Evolutionary conservation across 2,888 invertebrate genomes (phyloP).

Genomic region (Limnephilus rhombicus): DNA sequence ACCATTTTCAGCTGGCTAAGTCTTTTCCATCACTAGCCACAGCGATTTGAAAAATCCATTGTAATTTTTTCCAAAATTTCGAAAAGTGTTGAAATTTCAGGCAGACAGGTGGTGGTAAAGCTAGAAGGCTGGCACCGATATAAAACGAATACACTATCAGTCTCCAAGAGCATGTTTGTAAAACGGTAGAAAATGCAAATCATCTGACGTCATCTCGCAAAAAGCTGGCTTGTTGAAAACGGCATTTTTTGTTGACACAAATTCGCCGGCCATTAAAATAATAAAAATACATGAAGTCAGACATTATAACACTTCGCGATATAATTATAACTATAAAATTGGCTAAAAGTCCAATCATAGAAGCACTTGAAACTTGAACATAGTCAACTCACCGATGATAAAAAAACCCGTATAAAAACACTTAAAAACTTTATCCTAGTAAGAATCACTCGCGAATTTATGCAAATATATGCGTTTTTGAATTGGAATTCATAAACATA

Average conservation of each 20-base stretch:
- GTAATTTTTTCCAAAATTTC: neutral
- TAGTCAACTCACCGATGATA: constrained; percentile 14
- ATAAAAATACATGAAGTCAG: neutral
- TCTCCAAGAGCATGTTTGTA: neutral
- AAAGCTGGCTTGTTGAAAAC: neutral
- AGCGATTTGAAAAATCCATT: neutral
- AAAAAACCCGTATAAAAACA: neutral
- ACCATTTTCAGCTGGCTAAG: neutral
- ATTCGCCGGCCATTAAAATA: neutral
- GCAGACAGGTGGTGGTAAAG: neutral
- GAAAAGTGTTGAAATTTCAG: neutral
- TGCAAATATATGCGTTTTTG: neutral
- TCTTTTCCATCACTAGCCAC: neutral
- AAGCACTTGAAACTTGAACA: neutral
- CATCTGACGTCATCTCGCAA: constrained; percentile 7
- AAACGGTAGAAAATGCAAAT: constrained; percentile 11
- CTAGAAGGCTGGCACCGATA: neutral
- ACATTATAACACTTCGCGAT: neutral
- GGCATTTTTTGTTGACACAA: neutral
- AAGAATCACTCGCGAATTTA: neutral
- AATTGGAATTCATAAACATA: neutral
- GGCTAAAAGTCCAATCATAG: neutral
- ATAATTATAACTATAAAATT: neutral
- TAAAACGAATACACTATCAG: neutral
- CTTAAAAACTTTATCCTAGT: neutral